Evolutionary conservation across 2,888 invertebrate species (phyloP), one percentile per base, ranked within the genome.

Genomic region (Brenthis ino): DNA sequence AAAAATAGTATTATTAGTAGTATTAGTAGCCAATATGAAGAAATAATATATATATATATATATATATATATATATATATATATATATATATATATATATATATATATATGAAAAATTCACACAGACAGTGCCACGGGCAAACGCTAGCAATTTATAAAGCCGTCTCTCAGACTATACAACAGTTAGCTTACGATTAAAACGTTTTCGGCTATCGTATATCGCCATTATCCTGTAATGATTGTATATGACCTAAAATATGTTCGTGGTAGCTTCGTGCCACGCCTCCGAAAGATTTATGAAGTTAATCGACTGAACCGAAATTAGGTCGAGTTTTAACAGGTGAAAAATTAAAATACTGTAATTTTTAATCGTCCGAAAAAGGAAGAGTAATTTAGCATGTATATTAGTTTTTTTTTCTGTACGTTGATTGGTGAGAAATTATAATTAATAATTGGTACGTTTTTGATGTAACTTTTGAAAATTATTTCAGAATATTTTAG

Each of bases 191-290:
- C 67, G 67, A 70, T 60, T 65, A 73, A 69, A 58, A 63, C 57
- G 72, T 77, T 80, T 78, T 77, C 77, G 76, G 75, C 78, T 85
- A 88, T 87, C 85, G 75, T 72, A 75, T 79, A 84, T 80, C 81
- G 76, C 80, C 79, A 76, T 80, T 85, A 83, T 81, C 79, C 80
- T 74, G 77, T 83, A 85, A 87, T 84, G 82, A 81, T 77, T 81
- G 77, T 64, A 61, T 79, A 79, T 70, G 73, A 76, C 55, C 79
- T 81, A 83, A 82, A 86, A 85, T 82, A 83, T 79, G 82, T 76
- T 75, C 78, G 74, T 78, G 80, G 83, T 80, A 83, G 84, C 80
- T 84, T 33, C 60, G 83, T 82, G 78, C 70, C 72, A 77, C 88
- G 86, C 88, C 87, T 79, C 76, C 74, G 64, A 55, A 69, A 76